Conservation (phyloP, 2,797 vertebrate genomes). For the Chanos chanos region DNA sequence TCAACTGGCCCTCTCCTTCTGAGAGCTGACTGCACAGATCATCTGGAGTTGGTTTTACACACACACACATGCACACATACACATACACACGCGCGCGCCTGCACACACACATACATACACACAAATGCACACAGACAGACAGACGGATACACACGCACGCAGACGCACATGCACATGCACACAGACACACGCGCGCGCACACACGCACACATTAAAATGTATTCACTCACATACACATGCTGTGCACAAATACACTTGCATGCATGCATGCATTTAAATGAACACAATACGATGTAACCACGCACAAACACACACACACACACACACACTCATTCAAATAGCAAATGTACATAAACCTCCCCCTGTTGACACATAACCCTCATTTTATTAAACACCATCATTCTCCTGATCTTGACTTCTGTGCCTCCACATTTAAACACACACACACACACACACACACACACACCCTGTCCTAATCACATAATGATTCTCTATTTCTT, state of each 20-base stretch:
- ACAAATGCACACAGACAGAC: not conserved
- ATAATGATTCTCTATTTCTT: too few species aligned
- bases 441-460: slow-evolving; percentile 7
- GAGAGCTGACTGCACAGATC: slow-evolving; percentile 87
- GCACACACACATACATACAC: not conserved
- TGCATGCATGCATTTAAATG: too few species aligned
- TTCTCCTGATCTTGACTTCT: not conserved
- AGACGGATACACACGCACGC: not conserved
- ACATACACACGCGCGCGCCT: slow-evolving; percentile 5
- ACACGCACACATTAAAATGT: slow-evolving; percentile 10
- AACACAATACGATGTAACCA: too few species aligned
- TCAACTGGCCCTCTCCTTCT: slow-evolving; percentile 73
- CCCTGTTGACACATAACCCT: not conserved
- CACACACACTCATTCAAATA: too few species aligned
- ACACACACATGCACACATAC: not conserved
- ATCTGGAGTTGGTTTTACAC: slow-evolving; percentile 75
- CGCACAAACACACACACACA: too few species aligned
- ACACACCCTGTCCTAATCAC: too few species aligned
- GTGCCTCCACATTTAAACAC: not conserved
- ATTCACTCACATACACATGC: not conserved
- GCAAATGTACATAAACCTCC: slow-evolving; percentile 58
- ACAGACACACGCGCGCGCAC: slow-evolving; percentile 12
- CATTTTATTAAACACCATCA: not conserved
- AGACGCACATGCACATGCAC: not conserved
- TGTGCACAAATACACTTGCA: not conserved